Evolutionary conservation across 2,797 vertebrate genomes (phyloP), one percentile per base, ranked within the genome.

Genomic region (Cyclura pinguis): DNA sequence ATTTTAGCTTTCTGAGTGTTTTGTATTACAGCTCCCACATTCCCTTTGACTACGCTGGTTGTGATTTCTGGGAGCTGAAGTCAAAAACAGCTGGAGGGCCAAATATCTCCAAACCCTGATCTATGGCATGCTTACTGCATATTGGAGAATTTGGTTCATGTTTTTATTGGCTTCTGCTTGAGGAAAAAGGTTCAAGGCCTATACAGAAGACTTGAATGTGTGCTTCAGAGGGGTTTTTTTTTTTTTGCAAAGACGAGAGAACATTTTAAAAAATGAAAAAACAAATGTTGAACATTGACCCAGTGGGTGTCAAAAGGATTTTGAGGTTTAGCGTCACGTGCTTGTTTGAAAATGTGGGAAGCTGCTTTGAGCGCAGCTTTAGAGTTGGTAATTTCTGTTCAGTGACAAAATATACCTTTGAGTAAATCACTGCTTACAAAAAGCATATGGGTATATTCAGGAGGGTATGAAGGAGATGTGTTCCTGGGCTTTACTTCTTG

Each of bases 281-380:
- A 67, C 27, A 85, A 69, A 32, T 29, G 59, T 16, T 78, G 27
- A 55, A 29, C 55, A 38, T 78, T 52, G 73, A 52, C 74, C 50
- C 64, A 84, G 82, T 67, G 80, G 85, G 76, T 86, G 91, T 78
- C 80, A 38, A 55, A 72, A 86, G 84, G 91, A 88, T 92, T 90
- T 42, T 73, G 50, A 86, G 18, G 67, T 74, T 55, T 35, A 55
- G 18, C 32, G 24, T 85, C 50, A 62, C 38, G 16, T 27, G 6
- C 22, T 24, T 64, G 35, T 62, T 42, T 84, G 57, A 42, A 18
- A 80, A 80, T 80, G 29, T 16, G 29, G 29, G 29, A 80, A 27
- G 2, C 32, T 55, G 77, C 27, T 57, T n/a, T 81, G 73, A 24
- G 77, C 72, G 16, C 0, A 0, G 6, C 83, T 81, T 59, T 38